Base-by-base conservation (phyloP, 2,888 invertebrate genomes). In the Diadromus collaris region DNA sequence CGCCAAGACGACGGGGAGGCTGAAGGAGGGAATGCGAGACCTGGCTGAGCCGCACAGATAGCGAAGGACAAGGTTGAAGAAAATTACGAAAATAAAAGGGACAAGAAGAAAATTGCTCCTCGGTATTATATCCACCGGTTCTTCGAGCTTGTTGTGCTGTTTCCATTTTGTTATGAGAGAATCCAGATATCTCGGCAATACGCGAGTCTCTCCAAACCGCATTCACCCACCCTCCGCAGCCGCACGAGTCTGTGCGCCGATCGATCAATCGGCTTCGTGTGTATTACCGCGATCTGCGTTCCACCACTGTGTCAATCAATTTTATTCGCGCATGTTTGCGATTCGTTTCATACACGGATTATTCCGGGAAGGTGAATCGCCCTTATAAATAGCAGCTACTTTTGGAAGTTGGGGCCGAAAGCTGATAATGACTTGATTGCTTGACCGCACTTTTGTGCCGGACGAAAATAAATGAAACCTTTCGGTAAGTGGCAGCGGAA, bases 31-130 rank as follows among this genome's bases (percentile, higher is more conserved):
- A 16, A 64, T 64, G 38, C 32, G 48, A 46, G 74, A 27, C 60
- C 34, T 51, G 21, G 34, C n/a, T 54, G 54, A 27, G n/a, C 69
- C 63, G 63, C 16, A 44, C 68, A 64, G 34, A 63, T 48, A 41
- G 13, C 13, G 44, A 27, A 68, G 46, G 60, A 61, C 65, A 44
- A 56, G 32, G 16, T 34, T 64, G 76, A 78, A 58, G 54, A 68
- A 60, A 48, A 32, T 58, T 51, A 73, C 44, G 54, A 67, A 54
- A 64, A 46, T n/a, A 68, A 74, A 51, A 61, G 6, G 41, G 56
- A 51, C 34, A 70, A 82, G 81, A 84, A 80, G 82, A 85, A 85
- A 83, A 87, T 87, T 86, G 84, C 85, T 86, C 84, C 85, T 74
- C 83, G 83, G 81, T 85, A 84, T 84, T 75, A 76, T 84, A 67